Conservation (phyloP, 2,113 vertebrate genomes). For the Grammomys dolichurus region DNA sequence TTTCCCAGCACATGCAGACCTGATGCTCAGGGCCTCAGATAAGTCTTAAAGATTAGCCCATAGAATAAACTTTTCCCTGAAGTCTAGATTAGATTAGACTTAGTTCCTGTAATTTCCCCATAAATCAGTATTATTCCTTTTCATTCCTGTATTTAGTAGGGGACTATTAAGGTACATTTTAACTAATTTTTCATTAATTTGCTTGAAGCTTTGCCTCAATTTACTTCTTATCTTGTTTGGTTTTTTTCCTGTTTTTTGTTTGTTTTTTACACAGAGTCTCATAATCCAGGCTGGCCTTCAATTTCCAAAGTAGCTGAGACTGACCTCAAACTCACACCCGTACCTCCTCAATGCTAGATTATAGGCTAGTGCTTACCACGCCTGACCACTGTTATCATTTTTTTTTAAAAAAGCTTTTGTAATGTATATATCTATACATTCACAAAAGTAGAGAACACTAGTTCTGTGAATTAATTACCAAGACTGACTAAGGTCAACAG, state of each 20-base stretch:
- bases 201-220: background rate
- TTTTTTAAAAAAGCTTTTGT: background rate
- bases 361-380: background rate
- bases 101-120: background rate
- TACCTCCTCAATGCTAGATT: background rate
- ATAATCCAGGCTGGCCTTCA: background rate
- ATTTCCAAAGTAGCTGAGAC: background rate
- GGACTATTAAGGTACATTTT: background rate
- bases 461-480: background rate
- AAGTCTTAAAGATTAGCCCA: background rate
- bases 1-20: background rate
- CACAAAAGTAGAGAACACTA: background rate
- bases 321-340: background rate
- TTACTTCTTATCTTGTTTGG: background rate
- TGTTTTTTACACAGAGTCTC: background rate
- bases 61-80: background rate
- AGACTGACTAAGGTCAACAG: background rate
- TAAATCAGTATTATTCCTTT: background rate
- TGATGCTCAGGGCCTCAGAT: background rate
- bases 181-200: background rate
- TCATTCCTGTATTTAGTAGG: background rate
- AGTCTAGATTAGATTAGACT: background rate
- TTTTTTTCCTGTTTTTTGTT: background rate
- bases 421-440: background rate
- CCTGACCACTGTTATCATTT: background rate